Percentiles rank a stretch among this genome's conserved stretches.
These are phyloP conservation scores for Vesta saturnalis DNA, from an alignment of 2,888 invertebrate species.

Conservation along the genomic window DNA sequence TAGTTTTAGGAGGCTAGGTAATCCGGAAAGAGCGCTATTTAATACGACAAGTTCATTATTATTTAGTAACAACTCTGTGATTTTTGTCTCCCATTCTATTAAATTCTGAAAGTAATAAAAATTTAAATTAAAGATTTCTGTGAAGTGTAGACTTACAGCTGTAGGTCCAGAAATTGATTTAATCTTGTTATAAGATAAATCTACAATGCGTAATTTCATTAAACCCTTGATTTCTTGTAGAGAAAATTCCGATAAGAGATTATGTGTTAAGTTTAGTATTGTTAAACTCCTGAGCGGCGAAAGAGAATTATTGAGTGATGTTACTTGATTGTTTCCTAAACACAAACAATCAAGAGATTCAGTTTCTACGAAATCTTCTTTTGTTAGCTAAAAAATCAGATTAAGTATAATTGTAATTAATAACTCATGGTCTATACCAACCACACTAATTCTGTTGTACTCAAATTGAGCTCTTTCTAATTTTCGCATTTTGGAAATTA, in stretches of 20 bases:
- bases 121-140: constrained; percentile 18
- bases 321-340: constrained; percentile 77
- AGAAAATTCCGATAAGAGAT: constrained; percentile 79
- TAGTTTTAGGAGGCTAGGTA: constrained; percentile 76
- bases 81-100: constrained; percentile 78
- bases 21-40: constrained; percentile 79
- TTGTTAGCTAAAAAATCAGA: constrained; percentile 66
- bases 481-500: constrained; percentile 74
- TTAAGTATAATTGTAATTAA: background rate
- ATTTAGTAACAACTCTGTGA: constrained; percentile 77
- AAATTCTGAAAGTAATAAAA: constrained; percentile 69
- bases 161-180: constrained; percentile 72
- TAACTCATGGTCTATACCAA: constrained; percentile 62
- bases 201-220: constrained; percentile 74
- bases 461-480: constrained; percentile 75
- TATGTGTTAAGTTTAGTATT: constrained; percentile 79
- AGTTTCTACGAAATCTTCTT: constrained; percentile 80
- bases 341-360: constrained; percentile 75
- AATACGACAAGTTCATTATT: constrained; percentile 77
- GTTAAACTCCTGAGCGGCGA: constrained; percentile 73
- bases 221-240: constrained; percentile 82
- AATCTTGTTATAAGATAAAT: constrained; percentile 81
- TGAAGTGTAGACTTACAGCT: constrained; percentile 65
- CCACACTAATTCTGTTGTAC: constrained; percentile 78
- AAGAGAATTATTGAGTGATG: constrained; percentile 77